phyloP scores from a whole-genome alignment of 2,113 vertebrate genomes.

The Picathartes gymnocephalus region DNA sequence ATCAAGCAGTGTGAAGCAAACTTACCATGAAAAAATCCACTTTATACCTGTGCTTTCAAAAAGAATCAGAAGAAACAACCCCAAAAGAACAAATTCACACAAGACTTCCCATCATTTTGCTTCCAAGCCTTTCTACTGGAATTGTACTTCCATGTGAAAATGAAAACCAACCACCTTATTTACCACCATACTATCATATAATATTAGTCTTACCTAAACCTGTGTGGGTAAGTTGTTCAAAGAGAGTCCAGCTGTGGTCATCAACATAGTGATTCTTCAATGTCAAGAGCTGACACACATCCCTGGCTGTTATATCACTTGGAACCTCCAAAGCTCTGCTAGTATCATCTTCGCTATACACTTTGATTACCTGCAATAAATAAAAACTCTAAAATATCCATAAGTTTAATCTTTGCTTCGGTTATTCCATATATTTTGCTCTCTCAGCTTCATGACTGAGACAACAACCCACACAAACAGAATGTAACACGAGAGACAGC shows the following conservation, averaged over 20 bases:
- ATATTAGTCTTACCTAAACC: constrained; percentile 78
- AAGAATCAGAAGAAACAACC: background rate
- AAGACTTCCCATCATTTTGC: background rate
- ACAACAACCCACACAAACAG: background rate
- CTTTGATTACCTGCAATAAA: constrained; percentile 89
- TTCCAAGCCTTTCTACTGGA: background rate
- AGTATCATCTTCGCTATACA: constrained; percentile 92
- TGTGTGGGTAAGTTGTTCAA: constrained; percentile 83
- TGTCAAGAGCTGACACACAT: constrained; percentile 92
- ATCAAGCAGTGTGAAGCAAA: background rate
- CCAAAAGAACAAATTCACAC: background rate
- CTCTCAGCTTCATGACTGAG: background rate
- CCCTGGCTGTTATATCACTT: constrained; percentile 87
- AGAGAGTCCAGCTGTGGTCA: constrained; percentile 95
- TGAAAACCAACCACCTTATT: background rate
- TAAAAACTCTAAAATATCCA: background rate
- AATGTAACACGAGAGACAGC: background rate
- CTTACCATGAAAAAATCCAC: background rate
- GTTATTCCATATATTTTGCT: background rate
- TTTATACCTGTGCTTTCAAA: background rate
- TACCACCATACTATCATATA: background rate
- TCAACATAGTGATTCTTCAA: constrained; percentile 92
- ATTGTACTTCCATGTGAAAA: background rate
- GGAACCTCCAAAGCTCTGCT: constrained; percentile 92
- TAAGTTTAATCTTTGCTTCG: background rate